Base-by-base conservation (phyloP, 1,140 invertebrate species). In the Probaryconus sp. region DNA sequence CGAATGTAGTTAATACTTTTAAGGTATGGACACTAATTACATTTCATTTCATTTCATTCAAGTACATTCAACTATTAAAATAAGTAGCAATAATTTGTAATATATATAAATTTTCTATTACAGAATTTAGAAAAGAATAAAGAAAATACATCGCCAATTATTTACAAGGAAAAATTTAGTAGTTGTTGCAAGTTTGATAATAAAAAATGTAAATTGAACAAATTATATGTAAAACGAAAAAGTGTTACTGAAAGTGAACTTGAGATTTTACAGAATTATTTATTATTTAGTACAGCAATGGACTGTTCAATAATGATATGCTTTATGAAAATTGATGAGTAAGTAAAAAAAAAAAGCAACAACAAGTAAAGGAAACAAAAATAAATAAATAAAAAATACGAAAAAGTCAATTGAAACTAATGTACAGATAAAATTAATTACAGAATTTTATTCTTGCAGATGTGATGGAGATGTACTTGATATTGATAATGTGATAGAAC, bases 291-390 rank as follows among this genome's bases (percentile, higher is more conserved):
- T 5, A 89, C 87, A 3, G 89, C 89, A 0, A 90, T 86, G 65
- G 90, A 91, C 78, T 91, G 90, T 64, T 91, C 90, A 0, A 88
- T 91, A 64, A 84, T 91, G 68, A 83, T 90, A 18, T 79, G 88
- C 16, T 89, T 90, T 78, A 84, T 81, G 58, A 78, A 83, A 81
- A 65, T 83, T 18, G 50, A 84, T 38, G 16, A 33, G 83, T 85
- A 79, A 84, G 83, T 81, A 30, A 24, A 24, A 24, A n/a, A n/a
- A n/a, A n/a, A n/a, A n/a, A n/a, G n/a, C 20, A 30, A n/a, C n/a
- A n/a, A n/a, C n/a, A n/a, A n/a, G n/a, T n/a, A n/a, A n/a, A n/a
- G n/a, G n/a, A n/a, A n/a, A n/a, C n/a, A 0, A 35, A 43, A 60
- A 58, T 45, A 11, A 16, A 17, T 17, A 10, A 38, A 33, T 20